These are phyloP conservation scores for Rynchops niger DNA, from an alignment of 2,113 vertebrate species.

Conservation along the genomic window DNA sequence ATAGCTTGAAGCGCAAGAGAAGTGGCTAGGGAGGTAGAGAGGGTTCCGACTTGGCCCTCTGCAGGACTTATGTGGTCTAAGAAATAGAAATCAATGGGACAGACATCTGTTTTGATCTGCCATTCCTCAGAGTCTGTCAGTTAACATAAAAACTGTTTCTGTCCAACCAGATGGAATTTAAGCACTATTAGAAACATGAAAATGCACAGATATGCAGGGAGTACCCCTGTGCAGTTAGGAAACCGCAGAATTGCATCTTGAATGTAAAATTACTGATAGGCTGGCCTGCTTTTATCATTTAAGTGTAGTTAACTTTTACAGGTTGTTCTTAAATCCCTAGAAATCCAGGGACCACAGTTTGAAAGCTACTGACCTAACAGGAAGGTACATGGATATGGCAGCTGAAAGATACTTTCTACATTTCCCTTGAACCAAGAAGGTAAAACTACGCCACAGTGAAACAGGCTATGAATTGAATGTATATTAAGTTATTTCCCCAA, in stretches of 20 bases:
- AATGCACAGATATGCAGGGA: background rate
- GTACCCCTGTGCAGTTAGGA: background rate
- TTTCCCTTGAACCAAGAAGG: background rate
- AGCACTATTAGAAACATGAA: background rate
- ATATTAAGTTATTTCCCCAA: background rate
- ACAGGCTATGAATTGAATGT: background rate
- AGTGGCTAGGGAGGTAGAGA: background rate
- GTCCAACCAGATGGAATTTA: background rate
- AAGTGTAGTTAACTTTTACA: background rate
- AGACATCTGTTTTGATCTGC: background rate
- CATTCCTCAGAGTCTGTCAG: background rate
- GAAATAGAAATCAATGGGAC: background rate
- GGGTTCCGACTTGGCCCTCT: background rate
- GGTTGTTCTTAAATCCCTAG: background rate
- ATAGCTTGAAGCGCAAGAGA: background rate
- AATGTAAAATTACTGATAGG: background rate
- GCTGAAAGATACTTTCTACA: background rate
- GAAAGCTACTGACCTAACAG: background rate
- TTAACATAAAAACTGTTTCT: background rate
- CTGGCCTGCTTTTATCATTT: background rate
- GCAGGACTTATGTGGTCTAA: fast-evolving
- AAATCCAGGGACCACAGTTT: background rate
- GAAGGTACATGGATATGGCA: background rate
- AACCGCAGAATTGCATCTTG: background rate
- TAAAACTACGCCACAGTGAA: background rate